A percentile compares a stretch with the other conserved stretches of the same genome.
Conservation (phyloP, 1,140 invertebrate species). For the Ceratitis capitata region DNA sequence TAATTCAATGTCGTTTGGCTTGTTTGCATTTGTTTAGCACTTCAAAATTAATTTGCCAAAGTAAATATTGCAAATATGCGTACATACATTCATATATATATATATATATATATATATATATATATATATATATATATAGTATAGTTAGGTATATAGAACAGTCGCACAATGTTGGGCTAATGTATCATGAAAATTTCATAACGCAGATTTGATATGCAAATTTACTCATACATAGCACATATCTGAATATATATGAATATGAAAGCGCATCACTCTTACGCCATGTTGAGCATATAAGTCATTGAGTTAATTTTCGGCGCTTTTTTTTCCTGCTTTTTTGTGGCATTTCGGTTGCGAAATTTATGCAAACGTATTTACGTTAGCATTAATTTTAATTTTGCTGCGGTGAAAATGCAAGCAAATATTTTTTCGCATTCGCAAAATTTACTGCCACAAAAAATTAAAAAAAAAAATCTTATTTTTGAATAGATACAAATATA, state of each 20-base stretch:
- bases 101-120: no score
- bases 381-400: constrained; percentile 15
- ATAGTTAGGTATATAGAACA: no score
- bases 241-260: not conserved
- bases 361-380: not conserved
- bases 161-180: constrained; percentile 1
- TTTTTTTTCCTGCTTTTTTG: not conserved
- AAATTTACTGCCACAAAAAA: not conserved
- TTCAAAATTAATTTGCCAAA: constrained; percentile 36
- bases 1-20: constrained; percentile 16
- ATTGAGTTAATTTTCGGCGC: not conserved
- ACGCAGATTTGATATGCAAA: not conserved
- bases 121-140: no score
- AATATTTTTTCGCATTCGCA: not conserved
- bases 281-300: not conserved
- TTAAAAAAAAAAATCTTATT: no score
- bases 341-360: not conserved
- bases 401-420: not conserved
- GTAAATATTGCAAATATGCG: constrained; percentile 26
- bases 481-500: no score
- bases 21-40: constrained; percentile 22
- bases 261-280: not conserved
- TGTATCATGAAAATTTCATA: constrained; percentile 20
- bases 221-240: no score
- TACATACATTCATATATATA: no score